phyloP scores from a whole-genome alignment of 1,140 invertebrate species.

The Lucilia cuprina region DNA sequence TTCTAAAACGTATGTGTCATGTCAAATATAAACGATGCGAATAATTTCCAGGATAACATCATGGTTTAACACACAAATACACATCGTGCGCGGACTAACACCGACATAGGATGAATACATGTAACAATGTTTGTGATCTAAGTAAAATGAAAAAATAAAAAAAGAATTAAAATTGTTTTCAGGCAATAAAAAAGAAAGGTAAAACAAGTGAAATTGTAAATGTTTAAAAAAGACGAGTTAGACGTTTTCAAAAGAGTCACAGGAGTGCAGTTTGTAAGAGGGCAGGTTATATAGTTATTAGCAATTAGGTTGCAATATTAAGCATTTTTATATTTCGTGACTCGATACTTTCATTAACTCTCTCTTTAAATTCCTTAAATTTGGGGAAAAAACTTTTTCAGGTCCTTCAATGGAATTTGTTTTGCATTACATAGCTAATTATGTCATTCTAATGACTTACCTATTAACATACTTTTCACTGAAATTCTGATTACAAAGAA shows the following conservation, averaged over 20 bases:
- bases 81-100: neutral
- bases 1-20: slow-evolving; percentile 14
- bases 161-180: neutral
- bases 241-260: neutral
- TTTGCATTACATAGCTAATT: no score
- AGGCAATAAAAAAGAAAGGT: neutral
- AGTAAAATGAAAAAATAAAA: neutral
- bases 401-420: no score
- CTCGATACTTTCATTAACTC: no score
- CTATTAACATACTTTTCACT: no score
- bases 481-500: no score
- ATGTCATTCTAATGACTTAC: no score
- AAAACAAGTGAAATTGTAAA: neutral
- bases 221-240: neutral
- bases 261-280: neutral
- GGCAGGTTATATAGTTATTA: neutral
- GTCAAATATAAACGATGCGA: slow-evolving; percentile 9
- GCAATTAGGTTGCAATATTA: neutral
- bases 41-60: slow-evolving; percentile 9
- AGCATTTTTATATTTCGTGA: no score
- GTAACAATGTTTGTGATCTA: neutral
- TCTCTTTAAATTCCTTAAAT: no score
- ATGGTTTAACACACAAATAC: neutral
- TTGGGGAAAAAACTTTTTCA: no score
- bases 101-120: neutral